Conservation (phyloP, 2,797 vertebrate species). For the Diceros bicornis region DNA sequence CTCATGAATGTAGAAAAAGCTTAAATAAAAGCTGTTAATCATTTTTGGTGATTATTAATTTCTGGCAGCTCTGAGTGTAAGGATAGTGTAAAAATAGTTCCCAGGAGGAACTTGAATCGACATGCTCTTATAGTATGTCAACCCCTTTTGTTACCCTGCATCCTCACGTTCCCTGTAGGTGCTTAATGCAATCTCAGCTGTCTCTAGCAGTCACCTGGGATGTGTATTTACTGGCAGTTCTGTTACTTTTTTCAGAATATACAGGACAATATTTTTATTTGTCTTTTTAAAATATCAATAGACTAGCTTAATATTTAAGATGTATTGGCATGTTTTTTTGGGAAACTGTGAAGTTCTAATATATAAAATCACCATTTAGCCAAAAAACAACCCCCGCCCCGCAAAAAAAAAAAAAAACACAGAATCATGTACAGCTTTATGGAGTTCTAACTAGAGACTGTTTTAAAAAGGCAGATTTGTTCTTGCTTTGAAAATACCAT, state of each 20-base stretch:
- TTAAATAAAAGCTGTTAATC: conserved; percentile 77
- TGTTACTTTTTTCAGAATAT: conserved; percentile 15
- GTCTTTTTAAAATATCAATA: conserved; percentile 11
- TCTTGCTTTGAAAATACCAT: conserved; percentile 72
- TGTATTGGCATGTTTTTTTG: background rate
- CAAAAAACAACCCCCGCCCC: background rate
- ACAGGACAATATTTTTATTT: background rate
- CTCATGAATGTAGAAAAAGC: conserved; percentile 68
- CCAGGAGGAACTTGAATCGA: conserved; percentile 45
- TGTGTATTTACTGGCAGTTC: conserved; percentile 37
- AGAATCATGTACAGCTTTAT: conserved; percentile 25
- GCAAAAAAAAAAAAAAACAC: background rate
- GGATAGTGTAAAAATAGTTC: conserved; percentile 36
- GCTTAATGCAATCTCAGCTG: background rate
- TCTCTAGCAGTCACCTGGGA: background rate
- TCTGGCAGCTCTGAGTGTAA: conserved; percentile 7
- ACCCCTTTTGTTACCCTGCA: background rate
- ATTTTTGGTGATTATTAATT: conserved; percentile 75
- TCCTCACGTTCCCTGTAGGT: background rate
- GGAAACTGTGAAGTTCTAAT: background rate
- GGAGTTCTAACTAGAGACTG: conserved; percentile 36
- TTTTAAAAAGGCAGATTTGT: conserved; percentile 71
- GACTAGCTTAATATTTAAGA: conserved; percentile 45
- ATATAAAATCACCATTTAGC: conserved; percentile 1
- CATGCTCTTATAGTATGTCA: background rate